Conservation (phyloP, 1,140 invertebrate species). For the Drosophila bipectinata region DNA sequence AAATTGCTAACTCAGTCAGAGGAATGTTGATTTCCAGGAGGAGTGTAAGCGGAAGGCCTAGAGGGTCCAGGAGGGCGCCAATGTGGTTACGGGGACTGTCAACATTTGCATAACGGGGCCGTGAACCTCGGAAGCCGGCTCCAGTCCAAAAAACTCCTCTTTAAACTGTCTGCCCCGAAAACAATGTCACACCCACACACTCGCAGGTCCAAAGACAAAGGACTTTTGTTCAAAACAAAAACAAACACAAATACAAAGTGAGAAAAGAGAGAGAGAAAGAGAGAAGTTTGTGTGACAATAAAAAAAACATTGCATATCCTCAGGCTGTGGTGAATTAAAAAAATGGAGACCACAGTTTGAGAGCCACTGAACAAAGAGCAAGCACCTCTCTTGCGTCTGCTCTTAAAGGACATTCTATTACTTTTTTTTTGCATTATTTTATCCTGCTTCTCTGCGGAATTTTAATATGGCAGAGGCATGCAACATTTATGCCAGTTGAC, state of each 20-base stretch:
- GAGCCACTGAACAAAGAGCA: constrained; percentile 37
- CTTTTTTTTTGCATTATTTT: constrained; percentile 4
- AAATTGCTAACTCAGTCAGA: constrained; percentile 67
- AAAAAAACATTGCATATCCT: constrained; percentile 32
- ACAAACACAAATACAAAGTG: constrained; percentile 38
- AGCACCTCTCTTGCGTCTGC: constrained; percentile 7
- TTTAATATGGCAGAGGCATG: constrained; percentile 64
- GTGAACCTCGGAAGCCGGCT: constrained; percentile 55
- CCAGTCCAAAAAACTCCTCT: constrained; percentile 26
- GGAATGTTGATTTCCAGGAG: constrained; percentile 20
- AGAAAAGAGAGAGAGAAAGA: constrained; percentile 29
- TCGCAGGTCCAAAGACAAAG: constrained; percentile 3
- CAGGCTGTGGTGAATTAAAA: constrained; percentile 43
- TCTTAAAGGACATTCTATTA: constrained; percentile 16
- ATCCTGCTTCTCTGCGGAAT: constrained; percentile 44
- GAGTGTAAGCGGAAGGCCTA: not conserved
- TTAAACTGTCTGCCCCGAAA: constrained; percentile 31
- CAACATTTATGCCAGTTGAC: constrained; percentile 78
- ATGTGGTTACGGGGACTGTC: constrained; percentile 47
- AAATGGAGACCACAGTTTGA: constrained; percentile 41
- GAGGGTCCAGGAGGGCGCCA: not conserved
- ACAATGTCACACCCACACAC: constrained; percentile 44
- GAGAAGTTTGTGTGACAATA: constrained; percentile 10
- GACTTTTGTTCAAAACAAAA: constrained; percentile 6
- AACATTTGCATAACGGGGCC: constrained; percentile 73